Percentiles rank a stretch among this genome's conserved stretches.
Conservation (phyloP, 2,797 vertebrate genomes). For the Sciurus carolinensis region DNA sequence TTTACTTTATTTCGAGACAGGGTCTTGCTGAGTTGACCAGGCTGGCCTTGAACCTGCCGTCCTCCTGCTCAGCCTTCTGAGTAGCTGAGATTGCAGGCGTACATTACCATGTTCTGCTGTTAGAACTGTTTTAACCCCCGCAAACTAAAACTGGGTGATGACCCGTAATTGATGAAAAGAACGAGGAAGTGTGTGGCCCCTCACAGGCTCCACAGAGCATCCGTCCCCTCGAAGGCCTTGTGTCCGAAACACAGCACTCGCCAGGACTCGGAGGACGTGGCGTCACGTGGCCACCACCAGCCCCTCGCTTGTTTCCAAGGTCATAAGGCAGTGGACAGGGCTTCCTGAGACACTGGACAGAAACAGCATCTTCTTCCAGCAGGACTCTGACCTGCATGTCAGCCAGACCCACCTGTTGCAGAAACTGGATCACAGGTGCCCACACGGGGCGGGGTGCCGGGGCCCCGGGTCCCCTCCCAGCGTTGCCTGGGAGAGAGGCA, state of each 20-base stretch:
- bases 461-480: too few relatives aligned
- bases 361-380: rapidly evolving
- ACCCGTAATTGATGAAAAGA: background rate
- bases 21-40: too few relatives aligned
- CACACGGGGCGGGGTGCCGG: background rate
- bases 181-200: background rate
- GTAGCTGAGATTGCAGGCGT: too few relatives aligned
- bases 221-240: rapidly evolving
- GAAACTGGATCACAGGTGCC: rapidly evolving
- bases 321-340: background rate
- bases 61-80: too few relatives aligned
- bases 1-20: too few relatives aligned
- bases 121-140: background rate
- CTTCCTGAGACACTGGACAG: background rate
- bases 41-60: too few relatives aligned
- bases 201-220: rapidly evolving
- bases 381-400: background rate
- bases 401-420: rapidly evolving
- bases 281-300: rapidly evolving
- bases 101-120: too few relatives aligned
- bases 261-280: rapidly evolving
- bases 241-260: rapidly evolving
- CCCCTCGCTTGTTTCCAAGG: background rate
- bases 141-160: background rate
- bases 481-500: too few relatives aligned